Base-by-base conservation (phyloP, 2,888 invertebrate genomes). In the Lithophane semibrunnea region DNA sequence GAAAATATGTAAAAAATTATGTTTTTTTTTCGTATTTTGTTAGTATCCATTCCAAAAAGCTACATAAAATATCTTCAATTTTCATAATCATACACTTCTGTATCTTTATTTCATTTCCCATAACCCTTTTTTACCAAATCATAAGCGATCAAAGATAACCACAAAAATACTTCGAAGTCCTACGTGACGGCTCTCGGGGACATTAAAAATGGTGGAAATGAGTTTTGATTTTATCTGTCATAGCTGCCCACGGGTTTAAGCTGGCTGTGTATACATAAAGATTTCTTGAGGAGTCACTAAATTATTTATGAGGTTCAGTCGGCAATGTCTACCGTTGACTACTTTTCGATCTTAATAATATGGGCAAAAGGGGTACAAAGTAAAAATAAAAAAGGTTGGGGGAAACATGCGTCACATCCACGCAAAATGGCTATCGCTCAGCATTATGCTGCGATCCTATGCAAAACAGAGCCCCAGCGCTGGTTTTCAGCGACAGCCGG, bases 151-250 rank as follows among this genome's bases (percentile, higher is more conserved):
- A 72, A 81, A 87, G 90, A 91, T 90, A 87, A 90, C 80, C 77
- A 73, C 82, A 73, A 84, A 88, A 88, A 88, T 88, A 85, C 88
- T 87, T 83, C 80, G 80, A 77, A 86, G 82, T 84, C 81, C 80
- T 88, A 89, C 89, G 90, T 90, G 89, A 89, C 83, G 78, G 78
- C 84, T 73, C 80, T 85, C 80, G 83, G 86, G 79, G 84, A 88
- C 86, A 87, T 86, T 89, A 86, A 83, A 82, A 83, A 88, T 87
- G 78, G 87, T 88, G 77, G 80, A 88, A 88, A 87, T 86, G 88
- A 86, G 83, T 84, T 86, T 82, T 85, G 90, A 91, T 91, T 83
- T 88, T 89, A 91, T 91, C 91, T 87, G 71, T 77, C 77, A 83
- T 82, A 78, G 81, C 85, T 85, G 85, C 88, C 89, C 88, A 90